Evolutionary conservation across 2,797 vertebrate genomes (phyloP).

Genomic region (Erethizon dorsatum): DNA sequence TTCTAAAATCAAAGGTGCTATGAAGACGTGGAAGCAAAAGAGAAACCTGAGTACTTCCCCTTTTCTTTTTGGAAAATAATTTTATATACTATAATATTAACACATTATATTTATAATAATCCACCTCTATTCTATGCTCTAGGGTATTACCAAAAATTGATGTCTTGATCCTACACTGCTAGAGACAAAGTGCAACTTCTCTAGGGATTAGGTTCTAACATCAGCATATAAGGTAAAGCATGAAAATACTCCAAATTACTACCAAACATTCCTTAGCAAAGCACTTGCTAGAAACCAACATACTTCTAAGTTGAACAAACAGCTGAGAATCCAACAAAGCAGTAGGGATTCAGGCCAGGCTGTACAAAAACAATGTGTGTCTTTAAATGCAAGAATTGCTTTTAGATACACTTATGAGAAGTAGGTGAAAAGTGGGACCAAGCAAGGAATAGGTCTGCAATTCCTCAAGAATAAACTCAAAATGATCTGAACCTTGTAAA

Average conservation of each 20-base stretch:
- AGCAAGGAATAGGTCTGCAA: not conserved
- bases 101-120: not conserved
- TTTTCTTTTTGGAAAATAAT: constrained; percentile 40
- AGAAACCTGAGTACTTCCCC: not conserved
- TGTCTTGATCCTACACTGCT: not conserved
- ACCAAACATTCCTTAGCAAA: not conserved
- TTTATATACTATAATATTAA: constrained; percentile 21
- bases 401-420: not conserved
- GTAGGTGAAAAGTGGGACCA: not conserved
- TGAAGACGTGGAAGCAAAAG: constrained; percentile 31
- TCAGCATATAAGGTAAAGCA: not conserved
- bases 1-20: constrained; percentile 38
- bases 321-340: not conserved
- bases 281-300: not conserved
- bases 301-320: constrained; percentile 7
- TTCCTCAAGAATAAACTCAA: constrained; percentile 11
- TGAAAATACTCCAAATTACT: constrained; percentile 36
- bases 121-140: not conserved
- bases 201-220: not conserved
- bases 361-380: not conserved
- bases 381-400: not conserved
- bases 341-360: not conserved
- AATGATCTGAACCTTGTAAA: not conserved
- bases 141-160: constrained; percentile 4
- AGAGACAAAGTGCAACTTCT: not conserved